Evolutionary conservation across 2,797 vertebrate species (phyloP), one percentile per base, ranked within the genome.

Genomic region (Sciurus vulgaris): DNA sequence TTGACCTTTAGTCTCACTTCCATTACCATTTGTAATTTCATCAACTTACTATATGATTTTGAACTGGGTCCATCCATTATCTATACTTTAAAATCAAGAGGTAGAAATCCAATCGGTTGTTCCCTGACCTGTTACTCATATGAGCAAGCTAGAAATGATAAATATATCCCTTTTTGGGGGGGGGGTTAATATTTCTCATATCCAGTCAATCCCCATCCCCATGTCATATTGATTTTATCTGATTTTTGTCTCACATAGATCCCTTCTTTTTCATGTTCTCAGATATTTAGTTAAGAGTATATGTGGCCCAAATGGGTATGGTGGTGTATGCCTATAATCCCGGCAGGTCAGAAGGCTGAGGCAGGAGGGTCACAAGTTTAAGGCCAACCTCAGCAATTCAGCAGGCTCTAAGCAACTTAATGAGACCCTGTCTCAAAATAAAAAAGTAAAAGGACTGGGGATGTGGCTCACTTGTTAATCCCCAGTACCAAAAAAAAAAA

Each of bases 1-100:
- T 94, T 88, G 81, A 81, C 86, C 28, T 63, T 74, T 81, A 93
- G 44, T 44, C 20, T 91, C 51, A 84, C 9, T 47, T 76, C 67
- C 38, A 76, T 17, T 93, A 12, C 11, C 44, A 94, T 65, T 74
- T 87, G 59, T 88, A 76, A 63, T 95, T 81, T 33, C 4, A 49
- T 70, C 12, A 81, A 47, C 47, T 67, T 65, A n/a, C 38, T 26
- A 7, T n/a, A n/a, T 67, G 35, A 87, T 88, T 91, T 63, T 88
- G 63, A 33, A 87, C 49, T 65, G 30, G 78, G 24, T 30, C 15
- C 33, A 49, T 77, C 30, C 54, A 20, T 93, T 82, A 33, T n/a
- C 65, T 72, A 56, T 28, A 61, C 56, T 74, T 96, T 4, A 82
- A 88, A 83, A 69, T 54, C 49, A 86, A 84, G 7, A 83, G 73